phyloP scores from a whole-genome alignment of 2,888 invertebrate genomes.

The Rosalia funebris region DNA sequence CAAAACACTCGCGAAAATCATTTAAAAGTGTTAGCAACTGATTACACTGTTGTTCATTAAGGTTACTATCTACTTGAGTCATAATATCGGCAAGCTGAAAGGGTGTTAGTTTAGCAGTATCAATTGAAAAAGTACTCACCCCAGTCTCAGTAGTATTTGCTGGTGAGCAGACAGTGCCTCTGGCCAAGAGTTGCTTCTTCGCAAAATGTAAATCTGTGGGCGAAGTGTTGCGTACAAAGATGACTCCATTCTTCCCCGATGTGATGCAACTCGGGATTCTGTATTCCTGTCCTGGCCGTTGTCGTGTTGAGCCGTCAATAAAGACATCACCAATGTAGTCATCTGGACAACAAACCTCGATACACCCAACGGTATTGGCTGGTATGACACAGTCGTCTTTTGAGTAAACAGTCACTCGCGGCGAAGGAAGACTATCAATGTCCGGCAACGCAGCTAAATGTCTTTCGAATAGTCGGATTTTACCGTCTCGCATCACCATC shows the following conservation, averaged over 20 bases:
- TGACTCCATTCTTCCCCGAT: background rate
- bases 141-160: too few species aligned
- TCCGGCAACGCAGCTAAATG: background rate
- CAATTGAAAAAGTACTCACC: too few species aligned
- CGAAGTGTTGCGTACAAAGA: too few species aligned
- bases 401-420: background rate
- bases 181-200: background rate
- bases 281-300: background rate
- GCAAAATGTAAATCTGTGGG: too few species aligned
- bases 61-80: too few species aligned
- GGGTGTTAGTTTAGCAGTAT: too few species aligned
- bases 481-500: background rate
- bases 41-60: too few species aligned
- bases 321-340: background rate
- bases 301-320: background rate
- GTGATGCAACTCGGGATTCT: background rate
- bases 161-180: background rate
- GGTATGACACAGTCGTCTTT: background rate
- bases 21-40: too few species aligned
- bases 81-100: too few species aligned
- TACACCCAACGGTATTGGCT: background rate
- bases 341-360: background rate
- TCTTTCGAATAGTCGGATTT: background rate
- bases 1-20: too few species aligned
- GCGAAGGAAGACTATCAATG: too few species aligned